phyloP scores from a whole-genome alignment of 1,140 invertebrate genomes.

The Rhagoletis zephyria region DNA sequence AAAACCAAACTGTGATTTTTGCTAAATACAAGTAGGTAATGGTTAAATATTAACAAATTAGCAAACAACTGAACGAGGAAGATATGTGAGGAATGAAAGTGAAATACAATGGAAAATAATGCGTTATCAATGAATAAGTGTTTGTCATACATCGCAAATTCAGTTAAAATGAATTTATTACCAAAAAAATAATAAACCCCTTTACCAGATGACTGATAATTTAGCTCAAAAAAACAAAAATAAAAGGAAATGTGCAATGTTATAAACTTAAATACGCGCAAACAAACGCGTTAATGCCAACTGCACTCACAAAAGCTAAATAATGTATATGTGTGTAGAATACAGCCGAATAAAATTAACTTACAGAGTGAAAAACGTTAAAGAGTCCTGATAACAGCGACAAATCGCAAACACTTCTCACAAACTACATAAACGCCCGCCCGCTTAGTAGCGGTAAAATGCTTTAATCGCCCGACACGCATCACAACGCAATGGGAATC shows the following conservation, averaged over 20 bases:
- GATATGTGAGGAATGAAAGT: no score
- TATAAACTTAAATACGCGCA: not conserved
- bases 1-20: no score
- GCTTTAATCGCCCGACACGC: not conserved
- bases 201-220: no score
- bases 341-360: not conserved
- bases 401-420: not conserved
- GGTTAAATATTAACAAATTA: no score
- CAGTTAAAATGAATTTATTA: not conserved
- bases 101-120: no score
- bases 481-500: slow-evolving; percentile 12
- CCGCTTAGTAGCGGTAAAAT: slow-evolving; percentile 33
- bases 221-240: not conserved
- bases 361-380: not conserved
- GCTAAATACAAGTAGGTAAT: no score
- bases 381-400: not conserved
- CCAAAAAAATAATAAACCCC: not conserved
- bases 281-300: not conserved
- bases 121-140: not conserved
- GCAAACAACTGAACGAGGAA: no score
- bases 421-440: not conserved
- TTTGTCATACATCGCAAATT: not conserved
- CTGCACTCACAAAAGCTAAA: not conserved
- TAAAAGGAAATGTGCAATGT: not conserved
- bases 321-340: not conserved